Conservation (phyloP, 2,797 vertebrate species). For the Lophotriccus pileatus region DNA sequence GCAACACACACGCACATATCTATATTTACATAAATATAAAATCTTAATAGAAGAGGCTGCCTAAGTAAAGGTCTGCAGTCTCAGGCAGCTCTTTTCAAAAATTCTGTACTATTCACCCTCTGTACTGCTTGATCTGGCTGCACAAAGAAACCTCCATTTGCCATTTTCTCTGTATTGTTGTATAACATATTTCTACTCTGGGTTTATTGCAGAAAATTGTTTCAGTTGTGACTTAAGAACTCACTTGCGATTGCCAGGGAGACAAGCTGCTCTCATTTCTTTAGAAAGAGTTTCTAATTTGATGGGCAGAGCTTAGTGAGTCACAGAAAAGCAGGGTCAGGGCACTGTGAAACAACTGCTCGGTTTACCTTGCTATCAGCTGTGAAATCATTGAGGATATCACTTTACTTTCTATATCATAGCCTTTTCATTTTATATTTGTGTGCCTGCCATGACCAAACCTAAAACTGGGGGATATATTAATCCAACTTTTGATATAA, state of each 20-base stretch:
- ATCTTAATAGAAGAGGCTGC: not conserved
- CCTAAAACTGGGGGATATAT: slow-evolving; percentile 2
- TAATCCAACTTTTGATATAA: slow-evolving; percentile 53
- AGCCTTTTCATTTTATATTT: not conserved
- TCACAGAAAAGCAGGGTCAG: slow-evolving; percentile 39
- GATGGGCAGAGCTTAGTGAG: slow-evolving; percentile 55
- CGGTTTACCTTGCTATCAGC: slow-evolving; percentile 38
- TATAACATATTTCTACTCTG: not conserved
- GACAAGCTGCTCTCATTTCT: slow-evolving; percentile 65
- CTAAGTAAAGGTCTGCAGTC: not conserved
- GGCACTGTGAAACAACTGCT: slow-evolving; percentile 1
- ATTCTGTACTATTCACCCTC: not conserved
- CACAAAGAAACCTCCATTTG: not conserved
- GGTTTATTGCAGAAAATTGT: slow-evolving; percentile 3
- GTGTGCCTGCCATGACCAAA: not conserved
- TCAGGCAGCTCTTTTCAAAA: not conserved
- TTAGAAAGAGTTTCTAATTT: slow-evolving; percentile 57
- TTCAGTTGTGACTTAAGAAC: slow-evolving; percentile 33
- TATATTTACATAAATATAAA: not conserved
- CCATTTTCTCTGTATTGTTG: not conserved
- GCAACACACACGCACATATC: accelerated
- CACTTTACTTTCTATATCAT: not conserved
- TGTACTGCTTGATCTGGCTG: not conserved
- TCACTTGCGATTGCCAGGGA: slow-evolving; percentile 23
- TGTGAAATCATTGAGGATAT: not conserved